A percentile compares a stretch with the other conserved stretches of the same genome.
Conservation (phyloP, 2,797 vertebrate species). For the Parauchenoglanis punctatus region DNA sequence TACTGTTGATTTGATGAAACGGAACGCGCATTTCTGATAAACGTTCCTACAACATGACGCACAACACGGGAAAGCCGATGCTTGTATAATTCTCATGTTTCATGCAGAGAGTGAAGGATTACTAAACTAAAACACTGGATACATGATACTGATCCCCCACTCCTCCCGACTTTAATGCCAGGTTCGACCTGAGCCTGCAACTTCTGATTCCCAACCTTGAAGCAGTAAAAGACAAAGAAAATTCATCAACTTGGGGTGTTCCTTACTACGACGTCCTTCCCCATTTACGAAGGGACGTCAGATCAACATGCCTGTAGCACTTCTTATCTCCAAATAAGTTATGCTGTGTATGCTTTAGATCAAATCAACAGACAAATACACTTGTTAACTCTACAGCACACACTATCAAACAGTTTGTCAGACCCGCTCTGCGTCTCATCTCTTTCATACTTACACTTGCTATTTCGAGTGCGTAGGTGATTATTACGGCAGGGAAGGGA, state of each 20-base stretch:
- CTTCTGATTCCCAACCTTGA: neutral
- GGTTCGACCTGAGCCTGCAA: neutral
- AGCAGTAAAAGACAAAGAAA: neutral
- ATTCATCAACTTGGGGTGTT: neutral
- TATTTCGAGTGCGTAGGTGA: no score
- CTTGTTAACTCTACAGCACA: neutral
- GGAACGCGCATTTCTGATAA: neutral
- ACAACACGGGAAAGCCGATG: neutral
- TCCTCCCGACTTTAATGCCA: neutral
- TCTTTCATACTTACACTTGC: no score
- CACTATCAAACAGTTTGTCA: neutral
- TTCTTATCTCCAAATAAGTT: neutral
- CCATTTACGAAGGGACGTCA: neutral
- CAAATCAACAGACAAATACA: neutral
- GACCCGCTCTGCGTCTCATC: neutral
- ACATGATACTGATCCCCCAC: neutral
- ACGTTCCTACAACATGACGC: neutral
- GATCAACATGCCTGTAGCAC: neutral
- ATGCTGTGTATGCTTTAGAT: neutral
- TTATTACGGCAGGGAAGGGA: no score
- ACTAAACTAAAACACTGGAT: neutral
- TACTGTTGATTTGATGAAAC: neutral
- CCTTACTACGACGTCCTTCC: neutral
- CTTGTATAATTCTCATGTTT: neutral
- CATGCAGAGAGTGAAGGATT: neutral